These are phyloP conservation scores for Dipodomys merriami DNA, from an alignment of 2,113 vertebrate species.

Conservation along the genomic window DNA sequence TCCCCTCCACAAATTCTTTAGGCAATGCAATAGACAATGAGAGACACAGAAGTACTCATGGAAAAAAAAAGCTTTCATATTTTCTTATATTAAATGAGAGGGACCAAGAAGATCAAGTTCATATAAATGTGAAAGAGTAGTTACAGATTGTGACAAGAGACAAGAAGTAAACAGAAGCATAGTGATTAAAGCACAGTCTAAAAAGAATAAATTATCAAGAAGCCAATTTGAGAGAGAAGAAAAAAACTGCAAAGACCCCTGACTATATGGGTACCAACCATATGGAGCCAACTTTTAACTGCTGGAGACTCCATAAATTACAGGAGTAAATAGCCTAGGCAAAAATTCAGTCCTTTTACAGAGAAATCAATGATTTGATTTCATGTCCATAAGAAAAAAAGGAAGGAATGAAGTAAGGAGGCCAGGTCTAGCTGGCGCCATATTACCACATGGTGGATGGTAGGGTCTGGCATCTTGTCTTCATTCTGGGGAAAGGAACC, in stretches of 20 bases:
- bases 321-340: too few relatives aligned
- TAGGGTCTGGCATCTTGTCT: too few relatives aligned
- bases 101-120: not conserved
- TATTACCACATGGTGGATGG: too few relatives aligned
- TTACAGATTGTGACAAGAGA: not conserved
- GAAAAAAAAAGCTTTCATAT: not conserved
- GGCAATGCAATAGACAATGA: not conserved
- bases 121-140: not conserved
- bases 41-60: not conserved
- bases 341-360: too few relatives aligned
- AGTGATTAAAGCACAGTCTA: not conserved
- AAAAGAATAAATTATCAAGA: not conserved
- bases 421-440: too few relatives aligned
- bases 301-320: too few relatives aligned
- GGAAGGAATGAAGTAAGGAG: too few relatives aligned
- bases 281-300: too few relatives aligned
- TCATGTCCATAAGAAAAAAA: too few relatives aligned
- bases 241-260: not conserved
- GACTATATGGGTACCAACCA: too few relatives aligned
- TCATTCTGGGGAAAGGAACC: too few relatives aligned
- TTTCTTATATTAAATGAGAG: not conserved
- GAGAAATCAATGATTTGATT: too few relatives aligned
- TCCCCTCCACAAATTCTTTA: not conserved
- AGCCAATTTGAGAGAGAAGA: not conserved
- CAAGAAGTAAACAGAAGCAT: not conserved